phyloP scores from a whole-genome alignment of 1,140 invertebrate genomes.

The Antheraea mylitta region DNA sequence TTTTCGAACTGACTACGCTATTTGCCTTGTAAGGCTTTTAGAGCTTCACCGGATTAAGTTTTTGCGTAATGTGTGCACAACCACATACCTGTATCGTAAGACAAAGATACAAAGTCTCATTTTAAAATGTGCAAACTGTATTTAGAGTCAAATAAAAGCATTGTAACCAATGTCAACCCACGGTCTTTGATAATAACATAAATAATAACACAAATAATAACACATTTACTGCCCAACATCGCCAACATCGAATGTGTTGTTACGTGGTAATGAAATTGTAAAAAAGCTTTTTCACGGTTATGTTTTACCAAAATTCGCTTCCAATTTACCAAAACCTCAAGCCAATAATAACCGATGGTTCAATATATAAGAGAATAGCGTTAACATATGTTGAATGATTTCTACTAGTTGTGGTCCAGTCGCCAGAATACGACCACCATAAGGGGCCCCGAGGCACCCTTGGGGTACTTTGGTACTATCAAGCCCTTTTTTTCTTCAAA shows the following conservation, averaged over 20 bases:
- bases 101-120: too few relatives aligned
- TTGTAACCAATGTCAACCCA: constrained; percentile 10
- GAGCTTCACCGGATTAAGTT: too few relatives aligned
- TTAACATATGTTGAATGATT: background rate
- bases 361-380: background rate
- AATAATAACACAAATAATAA: constrained; percentile 21
- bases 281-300: constrained; percentile 26
- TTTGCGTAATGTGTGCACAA: too few relatives aligned
- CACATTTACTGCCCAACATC: constrained; percentile 12
- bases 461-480: too few relatives aligned
- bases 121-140: too few relatives aligned
- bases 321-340: constrained; percentile 23
- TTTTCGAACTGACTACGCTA: too few relatives aligned
- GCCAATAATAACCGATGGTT: background rate
- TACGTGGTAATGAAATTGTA: constrained; percentile 44
- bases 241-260: constrained; percentile 5
- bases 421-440: too few relatives aligned
- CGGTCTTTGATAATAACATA: background rate
- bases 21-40: too few relatives aligned
- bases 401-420: too few relatives aligned
- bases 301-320: constrained; percentile 30
- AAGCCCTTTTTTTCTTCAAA: too few relatives aligned
- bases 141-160: background rate
- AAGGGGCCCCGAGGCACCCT: too few relatives aligned
- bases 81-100: too few relatives aligned